Percentiles rank a stretch among this genome's conserved stretches.
These are phyloP conservation scores for Petrolisthes cinctipes DNA, from an alignment of 2,888 invertebrate genomes.

Conservation along the genomic window DNA sequence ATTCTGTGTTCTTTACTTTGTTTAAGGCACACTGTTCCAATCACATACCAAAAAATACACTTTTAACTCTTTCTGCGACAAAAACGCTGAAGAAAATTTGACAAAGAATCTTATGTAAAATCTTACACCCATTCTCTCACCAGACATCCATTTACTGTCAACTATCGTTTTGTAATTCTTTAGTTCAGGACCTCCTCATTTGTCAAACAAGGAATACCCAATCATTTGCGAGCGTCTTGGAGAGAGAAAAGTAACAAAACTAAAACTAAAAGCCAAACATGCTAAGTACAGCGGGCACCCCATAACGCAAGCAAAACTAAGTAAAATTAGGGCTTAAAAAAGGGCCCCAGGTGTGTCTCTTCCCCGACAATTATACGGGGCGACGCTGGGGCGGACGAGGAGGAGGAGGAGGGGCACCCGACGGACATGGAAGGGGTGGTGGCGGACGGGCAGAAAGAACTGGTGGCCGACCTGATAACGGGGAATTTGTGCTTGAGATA, in stretches of 20 bases:
- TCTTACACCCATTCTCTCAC: too few species aligned
- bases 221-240: background rate
- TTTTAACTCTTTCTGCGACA: too few species aligned
- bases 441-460: conserved; percentile 7
- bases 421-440: conserved; percentile 46
- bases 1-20: too few species aligned
- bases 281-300: background rate
- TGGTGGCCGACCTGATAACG: conserved; percentile 32
- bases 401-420: background rate
- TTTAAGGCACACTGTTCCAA: too few species aligned
- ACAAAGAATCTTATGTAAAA: too few species aligned
- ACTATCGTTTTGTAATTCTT: too few species aligned
- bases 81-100: too few species aligned
- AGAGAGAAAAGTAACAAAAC: background rate
- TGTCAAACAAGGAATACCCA: background rate
- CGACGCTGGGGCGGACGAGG: background rate
- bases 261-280: background rate
- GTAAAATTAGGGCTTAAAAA: conserved; percentile 29
- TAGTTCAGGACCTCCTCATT: too few species aligned
- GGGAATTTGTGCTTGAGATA: conserved; percentile 58
- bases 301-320: conserved; percentile 36
- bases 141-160: too few species aligned
- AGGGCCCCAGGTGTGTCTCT: background rate
- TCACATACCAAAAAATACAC: too few species aligned
- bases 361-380: conserved; percentile 1